Evolutionary conservation across 2,888 invertebrate genomes (phyloP).

Genomic region (Diaperis boleti): DNA sequence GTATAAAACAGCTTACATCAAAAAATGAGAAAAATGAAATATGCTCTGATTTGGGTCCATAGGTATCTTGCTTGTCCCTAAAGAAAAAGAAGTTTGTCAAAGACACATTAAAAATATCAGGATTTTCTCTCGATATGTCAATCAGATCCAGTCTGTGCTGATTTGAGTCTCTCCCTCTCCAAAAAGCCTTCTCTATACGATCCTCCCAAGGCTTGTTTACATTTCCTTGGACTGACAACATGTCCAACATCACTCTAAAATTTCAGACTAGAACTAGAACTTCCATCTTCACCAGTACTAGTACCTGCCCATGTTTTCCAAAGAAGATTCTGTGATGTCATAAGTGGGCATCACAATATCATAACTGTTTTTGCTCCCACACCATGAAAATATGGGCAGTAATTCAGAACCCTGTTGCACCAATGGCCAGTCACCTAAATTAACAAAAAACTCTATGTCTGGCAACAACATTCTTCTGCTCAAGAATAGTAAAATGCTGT

Average conservation of each 20-base stretch:
- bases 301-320: slow-evolving; percentile 94
- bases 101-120: slow-evolving; percentile 89
- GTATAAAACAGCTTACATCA: slow-evolving; percentile 75
- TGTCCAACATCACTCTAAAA: slow-evolving; percentile 83
- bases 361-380: slow-evolving; percentile 85
- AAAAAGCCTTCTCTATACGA: slow-evolving; percentile 83
- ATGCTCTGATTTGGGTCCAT: slow-evolving; percentile 87
- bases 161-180: slow-evolving; percentile 94
- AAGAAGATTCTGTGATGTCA: slow-evolving; percentile 90
- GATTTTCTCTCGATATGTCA: slow-evolving; percentile 78
- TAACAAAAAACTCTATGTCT: slow-evolving; percentile 90
- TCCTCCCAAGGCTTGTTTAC: slow-evolving; percentile 78
- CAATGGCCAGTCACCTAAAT: slow-evolving; percentile 97
- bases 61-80: slow-evolving; percentile 82
- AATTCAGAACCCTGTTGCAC: slow-evolving; percentile 68
- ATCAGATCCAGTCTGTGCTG: slow-evolving; percentile 86
- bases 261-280: not conserved
- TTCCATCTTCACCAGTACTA: not conserved
- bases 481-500: slow-evolving; percentile 86
- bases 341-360: slow-evolving; percentile 97
- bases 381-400: slow-evolving; percentile 95
- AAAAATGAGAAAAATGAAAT: slow-evolving; percentile 95
- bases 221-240: slow-evolving; percentile 90
- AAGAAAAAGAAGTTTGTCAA: slow-evolving; percentile 98
- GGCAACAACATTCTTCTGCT: slow-evolving; percentile 84